Base-by-base conservation (phyloP, 2,797 vertebrate genomes). In the Crocidura indochinensis region DNA sequence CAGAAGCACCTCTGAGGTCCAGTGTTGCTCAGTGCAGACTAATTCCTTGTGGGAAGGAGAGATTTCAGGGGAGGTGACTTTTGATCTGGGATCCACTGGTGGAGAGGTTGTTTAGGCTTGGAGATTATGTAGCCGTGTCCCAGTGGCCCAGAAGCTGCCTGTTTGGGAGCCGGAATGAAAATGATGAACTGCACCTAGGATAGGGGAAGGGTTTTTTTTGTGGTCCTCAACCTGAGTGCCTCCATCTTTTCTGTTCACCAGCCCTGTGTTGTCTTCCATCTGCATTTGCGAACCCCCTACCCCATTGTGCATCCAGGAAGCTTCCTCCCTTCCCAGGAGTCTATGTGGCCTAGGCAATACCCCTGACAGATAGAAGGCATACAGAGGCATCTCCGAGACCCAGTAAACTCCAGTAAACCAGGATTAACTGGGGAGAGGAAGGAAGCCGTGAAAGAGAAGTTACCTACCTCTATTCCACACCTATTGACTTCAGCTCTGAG, bases 371-470 rank as follows among this genome's bases (percentile, higher is more conserved):
- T 60, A 17, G 56, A 20, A 60, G 56, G 56, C 15, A 6, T 6
- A 5, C 56, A 60, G 27, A 51, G 14, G 84, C 8, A 11, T 8
- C 47, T 46, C 38, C 8, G 8, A 38, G 76, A 29, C 31, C 49
- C 38, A 60, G 65, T 19, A 17, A 51, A 68, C 74, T 77, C 46
- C 22, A 56, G 44, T 68, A 31, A 78, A 24, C 64, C 56, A 11
- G 62, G 31, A 62, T 78, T 56, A 78, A 29, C 77, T 29, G 20
- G n/a, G 44, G 65, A 86, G 78, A 79, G 65, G 65, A 65, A 81
- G 60, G 77, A 56, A 84, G 31, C 49, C 29, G 64, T 44, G 29
- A 38, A 27, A 75, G 84, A 84, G 72, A 14, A 20, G 56, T 24
- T 46, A 20, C 62, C 56, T 22, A 24, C 47, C 11, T 62, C 9